phyloP scores from a whole-genome alignment of 2,113 vertebrate genomes.

The Hydrochoerus hydrochaeris region DNA sequence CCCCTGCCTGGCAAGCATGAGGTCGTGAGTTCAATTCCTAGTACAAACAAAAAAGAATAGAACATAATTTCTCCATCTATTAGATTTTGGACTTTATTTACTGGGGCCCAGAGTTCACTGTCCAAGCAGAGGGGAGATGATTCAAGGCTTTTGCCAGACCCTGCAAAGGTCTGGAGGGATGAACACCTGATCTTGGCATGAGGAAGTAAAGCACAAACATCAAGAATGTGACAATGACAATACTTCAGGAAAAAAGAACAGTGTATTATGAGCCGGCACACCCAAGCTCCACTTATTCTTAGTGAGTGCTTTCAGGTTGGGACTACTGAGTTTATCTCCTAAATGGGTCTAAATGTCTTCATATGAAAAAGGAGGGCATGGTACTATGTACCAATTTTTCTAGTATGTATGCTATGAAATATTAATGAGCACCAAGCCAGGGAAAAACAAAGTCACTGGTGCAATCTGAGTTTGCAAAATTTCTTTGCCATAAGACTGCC shows the following conservation, averaged over 20 bases:
- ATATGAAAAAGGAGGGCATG: not conserved
- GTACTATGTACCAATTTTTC: not conserved
- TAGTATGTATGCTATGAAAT: not conserved
- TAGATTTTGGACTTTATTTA: not conserved
- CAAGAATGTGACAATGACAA: not conserved
- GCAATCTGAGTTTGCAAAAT: not conserved
- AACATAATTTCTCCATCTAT: not conserved
- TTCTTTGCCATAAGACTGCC: slow-evolving; percentile 3
- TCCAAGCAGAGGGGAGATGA: not conserved
- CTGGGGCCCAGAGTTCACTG: not conserved
- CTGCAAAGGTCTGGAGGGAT: not conserved
- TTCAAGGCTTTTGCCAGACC: not conserved
- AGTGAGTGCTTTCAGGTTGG: not conserved
- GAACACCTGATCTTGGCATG: not conserved
- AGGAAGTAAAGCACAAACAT: not conserved
- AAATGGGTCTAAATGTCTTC: not conserved
- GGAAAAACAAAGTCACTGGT: not conserved
- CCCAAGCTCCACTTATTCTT: not conserved
- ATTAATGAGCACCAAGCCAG: not conserved
- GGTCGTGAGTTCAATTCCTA: no score
- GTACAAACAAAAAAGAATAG: no score
- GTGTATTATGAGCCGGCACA: not conserved
- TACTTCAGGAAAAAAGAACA: not conserved
- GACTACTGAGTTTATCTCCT: not conserved
- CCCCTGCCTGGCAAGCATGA: no score